These are phyloP conservation scores for Schizopygopsis malacanthus DNA, from an alignment of 2,797 vertebrate species.

Conservation along the genomic window DNA sequence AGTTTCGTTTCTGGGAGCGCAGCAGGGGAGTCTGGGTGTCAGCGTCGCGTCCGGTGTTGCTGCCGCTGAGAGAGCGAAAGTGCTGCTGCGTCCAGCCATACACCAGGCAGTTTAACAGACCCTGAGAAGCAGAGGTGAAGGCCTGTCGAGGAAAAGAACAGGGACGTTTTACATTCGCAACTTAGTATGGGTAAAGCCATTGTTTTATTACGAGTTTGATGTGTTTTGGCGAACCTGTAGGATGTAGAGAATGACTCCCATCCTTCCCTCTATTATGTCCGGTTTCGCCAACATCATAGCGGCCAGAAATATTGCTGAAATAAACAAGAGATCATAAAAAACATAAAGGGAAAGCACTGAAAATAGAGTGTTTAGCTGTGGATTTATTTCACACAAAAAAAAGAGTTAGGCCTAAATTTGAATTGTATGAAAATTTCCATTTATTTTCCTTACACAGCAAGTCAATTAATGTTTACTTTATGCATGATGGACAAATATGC, in stretches of 20 bases:
- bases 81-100: constrained; percentile 85
- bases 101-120: constrained; percentile 86
- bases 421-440: too few relatives aligned
- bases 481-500: too few relatives aligned
- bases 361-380: not conserved
- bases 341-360: not conserved
- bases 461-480: too few relatives aligned
- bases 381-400: too few relatives aligned
- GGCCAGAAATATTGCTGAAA: constrained; percentile 80
- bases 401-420: not conserved
- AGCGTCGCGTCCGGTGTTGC: constrained; percentile 73
- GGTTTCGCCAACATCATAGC: constrained; percentile 72
- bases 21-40: constrained; percentile 92
- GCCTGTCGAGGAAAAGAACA: constrained; percentile 72
- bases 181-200: not conserved
- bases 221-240: constrained; percentile 75
- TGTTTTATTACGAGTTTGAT: not conserved
- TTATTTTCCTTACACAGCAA: not conserved
- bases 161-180: not conserved
- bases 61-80: constrained; percentile 74
- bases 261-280: constrained; percentile 56
- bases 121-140: constrained; percentile 88
- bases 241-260: constrained; percentile 77
- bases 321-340: constrained; percentile 38
- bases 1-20: constrained; percentile 83